Percentiles rank a stretch among this genome's conserved stretches.
Evolutionary conservation across 2,888 invertebrate genomes (phyloP).

Genomic region (Anthophora plumipes): DNA sequence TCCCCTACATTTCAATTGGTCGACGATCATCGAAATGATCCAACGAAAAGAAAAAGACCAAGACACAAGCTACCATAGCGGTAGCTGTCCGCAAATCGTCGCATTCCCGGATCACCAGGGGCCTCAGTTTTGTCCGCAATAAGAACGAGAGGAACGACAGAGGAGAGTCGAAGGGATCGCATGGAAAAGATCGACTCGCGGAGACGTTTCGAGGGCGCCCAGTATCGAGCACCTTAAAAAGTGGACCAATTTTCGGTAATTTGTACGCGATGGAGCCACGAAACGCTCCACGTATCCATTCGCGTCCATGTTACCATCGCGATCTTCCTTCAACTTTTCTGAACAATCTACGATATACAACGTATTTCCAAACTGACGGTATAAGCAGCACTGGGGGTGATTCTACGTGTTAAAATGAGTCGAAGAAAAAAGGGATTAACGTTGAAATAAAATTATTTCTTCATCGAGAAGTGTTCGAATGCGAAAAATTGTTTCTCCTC

Average conservation of each 20-base stretch:
- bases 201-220: conserved; percentile 29
- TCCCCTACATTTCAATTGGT: conserved; percentile 53
- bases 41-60: conserved; percentile 33
- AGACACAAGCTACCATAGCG: neutral
- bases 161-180: conserved; percentile 23
- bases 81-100: conserved; percentile 42
- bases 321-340: neutral
- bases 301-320: conserved; percentile 32
- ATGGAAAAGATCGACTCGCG: conserved; percentile 50
- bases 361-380: conserved; percentile 13
- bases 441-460: too few relatives aligned
- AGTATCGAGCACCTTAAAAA: conserved; percentile 70
- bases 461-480: too few relatives aligned
- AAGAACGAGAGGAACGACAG: conserved; percentile 41
- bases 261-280: conserved; percentile 74
- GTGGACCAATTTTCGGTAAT: conserved; percentile 81
- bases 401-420: too few relatives aligned
- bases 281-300: conserved; percentile 60
- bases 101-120: conserved; percentile 43
- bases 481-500: too few relatives aligned
- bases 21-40: conserved; percentile 57
- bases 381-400: too few relatives aligned
- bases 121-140: conserved; percentile 6
- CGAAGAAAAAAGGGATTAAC: too few relatives aligned
- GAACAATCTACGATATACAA: neutral